Percentiles rank a stretch among this genome's conserved stretches.
Evolutionary conservation across 2,797 vertebrate species (phyloP).

Genomic region (Netta rufina): DNA sequence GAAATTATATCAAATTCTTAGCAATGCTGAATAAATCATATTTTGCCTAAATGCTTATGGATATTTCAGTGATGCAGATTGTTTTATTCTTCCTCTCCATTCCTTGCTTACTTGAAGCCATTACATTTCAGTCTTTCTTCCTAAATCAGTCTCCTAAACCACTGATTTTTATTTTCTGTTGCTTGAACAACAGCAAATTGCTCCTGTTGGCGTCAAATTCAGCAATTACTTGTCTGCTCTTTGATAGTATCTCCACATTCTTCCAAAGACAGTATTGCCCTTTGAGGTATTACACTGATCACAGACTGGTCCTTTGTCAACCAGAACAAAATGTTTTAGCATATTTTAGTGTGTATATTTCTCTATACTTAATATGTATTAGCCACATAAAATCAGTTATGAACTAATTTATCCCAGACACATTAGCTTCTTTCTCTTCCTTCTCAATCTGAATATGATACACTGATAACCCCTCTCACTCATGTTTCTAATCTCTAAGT

Average conservation of each 20-base stretch:
- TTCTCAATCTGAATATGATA: conserved; percentile 12
- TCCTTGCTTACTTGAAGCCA: background rate
- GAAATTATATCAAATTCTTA: background rate
- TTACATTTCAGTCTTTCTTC: background rate
- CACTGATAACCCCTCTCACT: conserved; percentile 18
- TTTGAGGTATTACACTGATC: background rate
- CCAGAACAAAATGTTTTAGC: background rate
- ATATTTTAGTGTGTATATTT: background rate
- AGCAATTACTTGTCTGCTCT: background rate
- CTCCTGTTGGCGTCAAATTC: background rate
- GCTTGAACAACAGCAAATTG: background rate
- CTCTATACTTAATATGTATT: background rate
- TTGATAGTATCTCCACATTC: background rate
- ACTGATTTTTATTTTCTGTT: background rate
- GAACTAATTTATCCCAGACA: background rate
- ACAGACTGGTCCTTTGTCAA: background rate
- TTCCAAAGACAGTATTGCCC: background rate
- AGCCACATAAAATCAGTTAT: background rate
- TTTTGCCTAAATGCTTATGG: background rate
- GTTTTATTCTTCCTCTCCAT: background rate
- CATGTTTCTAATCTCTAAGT: conserved; percentile 37
- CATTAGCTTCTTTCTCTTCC: background rate
- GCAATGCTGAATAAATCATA: background rate
- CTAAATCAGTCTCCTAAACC: background rate
- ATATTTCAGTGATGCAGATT: background rate